Evolutionary conservation across 2,888 invertebrate genomes (phyloP), one percentile per base, ranked within the genome.

Genomic region (Trachelus stipa): DNA sequence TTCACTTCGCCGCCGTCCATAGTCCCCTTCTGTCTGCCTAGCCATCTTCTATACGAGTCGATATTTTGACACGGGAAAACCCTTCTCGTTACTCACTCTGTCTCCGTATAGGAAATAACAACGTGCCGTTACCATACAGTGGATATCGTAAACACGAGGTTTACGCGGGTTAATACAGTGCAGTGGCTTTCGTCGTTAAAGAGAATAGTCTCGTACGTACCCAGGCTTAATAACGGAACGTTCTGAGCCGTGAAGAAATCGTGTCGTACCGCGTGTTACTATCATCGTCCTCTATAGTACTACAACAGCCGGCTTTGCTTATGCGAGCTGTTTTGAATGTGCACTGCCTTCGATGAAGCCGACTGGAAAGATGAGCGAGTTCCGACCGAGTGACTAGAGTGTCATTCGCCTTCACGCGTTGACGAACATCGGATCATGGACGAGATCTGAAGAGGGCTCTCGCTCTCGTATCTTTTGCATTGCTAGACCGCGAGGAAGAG

Each of bases 391-490:
- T 23, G 56, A 56, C 56, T 56, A 56, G 56, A 56, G 56, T 56
- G 56, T 56, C 56, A 56, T 56, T 56, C 56, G 56, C 56, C 56
- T 56, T 56, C 56, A 56, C 56, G 56, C 56, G 56, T 56, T 56
- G 56, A 56, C 56, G 56, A 56, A 56, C 23, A 56, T 56, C 23
- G 33, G 71, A 71, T 34, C 71, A 71, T 71, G 71, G 34, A 71
- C 71, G 71, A 71, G 71, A 71, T 71, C 71, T 71, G 71, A 71
- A 31, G 71, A 56, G 71, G 34, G 31, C 71, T 71, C 71, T 31
- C 31, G 33, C 31, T 31, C 34, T 71, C 71, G 71, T 56, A 56
- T 23, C 23, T 56, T 56, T 56, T 56, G 56, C 56, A 56, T 9
- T 9, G 23, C 9, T 56, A 56, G 23, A 56, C 23, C 56, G 56